phyloP scores from a whole-genome alignment of 2,113 vertebrate genomes.

The Irena cyanogastra region DNA sequence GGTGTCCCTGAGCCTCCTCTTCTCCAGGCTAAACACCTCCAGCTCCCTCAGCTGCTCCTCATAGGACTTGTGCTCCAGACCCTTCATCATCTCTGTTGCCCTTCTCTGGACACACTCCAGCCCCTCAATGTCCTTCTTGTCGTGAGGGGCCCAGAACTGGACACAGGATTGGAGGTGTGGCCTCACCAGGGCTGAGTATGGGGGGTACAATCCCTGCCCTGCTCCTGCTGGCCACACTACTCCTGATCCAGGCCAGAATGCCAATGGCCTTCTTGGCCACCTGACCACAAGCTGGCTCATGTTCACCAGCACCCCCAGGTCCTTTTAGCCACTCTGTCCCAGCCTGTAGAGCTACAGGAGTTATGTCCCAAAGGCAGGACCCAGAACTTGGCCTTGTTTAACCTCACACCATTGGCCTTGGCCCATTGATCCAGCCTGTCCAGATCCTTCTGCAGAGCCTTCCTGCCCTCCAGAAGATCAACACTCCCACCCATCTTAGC shows the following conservation, averaged over 20 bases:
- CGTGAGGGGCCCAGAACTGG: rapidly evolving
- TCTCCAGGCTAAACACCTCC: not conserved
- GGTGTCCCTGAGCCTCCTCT: not conserved
- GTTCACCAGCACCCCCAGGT: not conserved
- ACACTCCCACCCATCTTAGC: not conserved
- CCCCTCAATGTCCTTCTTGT: no score
- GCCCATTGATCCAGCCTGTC: not conserved
- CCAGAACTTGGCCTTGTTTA: not conserved
- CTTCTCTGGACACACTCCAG: not conserved
- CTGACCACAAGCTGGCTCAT: rapidly evolving
- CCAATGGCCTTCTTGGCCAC: not conserved
- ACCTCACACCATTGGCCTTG: rapidly evolving
- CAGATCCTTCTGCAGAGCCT: not conserved
- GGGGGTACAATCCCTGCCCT: rapidly evolving
- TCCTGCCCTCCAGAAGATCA: not conserved
- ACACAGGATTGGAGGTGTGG: not conserved
- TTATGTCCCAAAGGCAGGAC: not conserved
- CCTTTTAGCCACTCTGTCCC: not conserved
- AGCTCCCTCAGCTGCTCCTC: not conserved
- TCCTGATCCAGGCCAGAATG: not conserved
- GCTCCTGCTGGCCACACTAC: not conserved
- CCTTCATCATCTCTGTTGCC: not conserved
- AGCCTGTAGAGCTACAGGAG: not conserved
- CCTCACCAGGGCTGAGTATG: rapidly evolving
- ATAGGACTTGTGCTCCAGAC: not conserved